Conservation (phyloP, 53 echinoderm and acorn worm species). For the Henricia sp. region DNA sequence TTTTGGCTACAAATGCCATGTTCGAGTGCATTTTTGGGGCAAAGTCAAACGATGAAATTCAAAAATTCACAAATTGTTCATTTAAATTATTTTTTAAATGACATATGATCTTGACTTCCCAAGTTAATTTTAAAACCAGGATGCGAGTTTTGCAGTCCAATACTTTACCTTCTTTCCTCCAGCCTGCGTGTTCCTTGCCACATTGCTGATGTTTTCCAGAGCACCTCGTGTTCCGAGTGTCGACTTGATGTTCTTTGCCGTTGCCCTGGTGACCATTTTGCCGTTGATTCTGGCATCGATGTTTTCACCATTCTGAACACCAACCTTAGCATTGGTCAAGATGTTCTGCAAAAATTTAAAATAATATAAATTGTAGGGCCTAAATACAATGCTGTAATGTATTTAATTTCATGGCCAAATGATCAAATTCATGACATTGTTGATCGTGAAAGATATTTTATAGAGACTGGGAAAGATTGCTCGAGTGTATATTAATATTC, state of each 20-base stretch:
- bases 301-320: conserved; percentile 64
- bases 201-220: conserved; percentile 90
- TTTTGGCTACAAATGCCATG: neutral
- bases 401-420: no score
- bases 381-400: neutral
- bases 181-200: conserved; percentile 50
- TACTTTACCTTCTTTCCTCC: conserved; percentile 68
- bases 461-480: no score
- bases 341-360: conserved; percentile 10
- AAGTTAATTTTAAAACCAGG: neutral
- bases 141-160: neutral
- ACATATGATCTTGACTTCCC: neutral
- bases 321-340: conserved; percentile 37
- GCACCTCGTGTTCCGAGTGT: conserved; percentile 72
- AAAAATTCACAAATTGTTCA: no score
- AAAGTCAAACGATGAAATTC: neutral
- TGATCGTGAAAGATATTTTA: no score
- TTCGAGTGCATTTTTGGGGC: neutral
- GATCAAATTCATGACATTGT: no score
- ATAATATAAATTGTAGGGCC: neutral
- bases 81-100: neutral
- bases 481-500: no score
- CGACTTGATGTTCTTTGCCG: conserved; percentile 45
- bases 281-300: conserved; percentile 59
- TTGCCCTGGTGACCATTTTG: conserved; percentile 69